Conservation (phyloP, 2,888 invertebrate genomes). For the Tetropium fuscum region DNA sequence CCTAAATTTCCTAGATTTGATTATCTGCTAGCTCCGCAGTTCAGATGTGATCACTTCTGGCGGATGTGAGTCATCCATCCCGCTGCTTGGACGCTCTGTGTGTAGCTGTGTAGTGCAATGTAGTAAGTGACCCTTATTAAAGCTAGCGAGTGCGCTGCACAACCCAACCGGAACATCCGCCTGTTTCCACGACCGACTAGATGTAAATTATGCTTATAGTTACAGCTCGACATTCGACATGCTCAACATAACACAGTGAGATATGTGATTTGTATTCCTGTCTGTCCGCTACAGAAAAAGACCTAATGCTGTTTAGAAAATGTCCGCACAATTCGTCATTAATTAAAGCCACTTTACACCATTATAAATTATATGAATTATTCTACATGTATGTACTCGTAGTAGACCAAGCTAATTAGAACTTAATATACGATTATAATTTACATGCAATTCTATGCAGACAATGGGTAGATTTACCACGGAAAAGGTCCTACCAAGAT, state of each 20-base stretch:
- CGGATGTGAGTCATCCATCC: constrained; percentile 39
- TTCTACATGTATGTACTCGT: too few relatives aligned
- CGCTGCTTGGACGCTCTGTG: neutral
- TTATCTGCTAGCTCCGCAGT: too few relatives aligned
- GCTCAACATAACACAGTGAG: constrained; percentile 14
- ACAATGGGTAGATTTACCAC: too few relatives aligned
- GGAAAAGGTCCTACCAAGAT: too few relatives aligned
- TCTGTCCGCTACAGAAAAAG: too few relatives aligned
- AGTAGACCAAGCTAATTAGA: too few relatives aligned
- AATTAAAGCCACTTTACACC: too few relatives aligned
- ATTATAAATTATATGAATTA: too few relatives aligned
- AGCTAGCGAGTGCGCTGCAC: constrained; percentile 7
- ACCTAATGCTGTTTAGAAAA: too few relatives aligned
- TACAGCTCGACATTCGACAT: constrained; percentile 15
- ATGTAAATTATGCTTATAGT: constrained; percentile 7
- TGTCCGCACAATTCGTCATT: too few relatives aligned
- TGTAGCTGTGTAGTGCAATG: constrained; percentile 6
- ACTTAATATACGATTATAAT: too few relatives aligned
- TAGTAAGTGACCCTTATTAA: constrained; percentile 24
- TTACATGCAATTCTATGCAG: too few relatives aligned
- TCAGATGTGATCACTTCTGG: constrained; percentile 34
- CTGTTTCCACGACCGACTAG: constrained; percentile 10
- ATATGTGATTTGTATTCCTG: constrained; percentile 14
- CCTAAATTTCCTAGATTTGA: constrained; percentile 26
- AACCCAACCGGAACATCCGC: constrained; percentile 29